Conservation (phyloP, 2,888 invertebrate species). For the Trachelus iudaicus region DNA sequence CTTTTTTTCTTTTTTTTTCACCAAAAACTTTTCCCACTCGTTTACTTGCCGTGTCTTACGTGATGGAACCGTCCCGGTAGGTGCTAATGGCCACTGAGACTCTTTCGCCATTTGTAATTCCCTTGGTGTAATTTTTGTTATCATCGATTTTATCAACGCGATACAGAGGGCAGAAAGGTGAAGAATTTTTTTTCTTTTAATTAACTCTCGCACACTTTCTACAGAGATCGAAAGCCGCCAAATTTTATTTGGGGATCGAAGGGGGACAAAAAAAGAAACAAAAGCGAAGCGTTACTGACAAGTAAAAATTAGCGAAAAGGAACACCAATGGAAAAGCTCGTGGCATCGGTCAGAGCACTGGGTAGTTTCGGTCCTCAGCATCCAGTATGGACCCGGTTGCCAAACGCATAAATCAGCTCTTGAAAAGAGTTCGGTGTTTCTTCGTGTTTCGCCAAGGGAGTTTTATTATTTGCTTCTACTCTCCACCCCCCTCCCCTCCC, state of each 20-base stretch:
- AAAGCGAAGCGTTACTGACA: not conserved
- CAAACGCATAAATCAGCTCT: slow-evolving; percentile 37
- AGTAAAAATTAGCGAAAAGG: not conserved
- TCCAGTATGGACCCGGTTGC: slow-evolving; percentile 26
- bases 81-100: not conserved
- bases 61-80: not conserved
- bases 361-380: slow-evolving; percentile 13
- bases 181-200: not conserved
- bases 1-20: not conserved
- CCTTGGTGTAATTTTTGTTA: not conserved
- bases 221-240: not conserved
- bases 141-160: not conserved
- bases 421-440: slow-evolving; percentile 36
- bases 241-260: too few relatives aligned
- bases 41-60: not conserved
- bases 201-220: not conserved
- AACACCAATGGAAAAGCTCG: not conserved
- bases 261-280: not conserved
- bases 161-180: not conserved
- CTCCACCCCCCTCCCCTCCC: slow-evolving; percentile 1
- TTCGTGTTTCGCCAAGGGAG: slow-evolving; percentile 29
- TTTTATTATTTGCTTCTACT: slow-evolving; percentile 30
- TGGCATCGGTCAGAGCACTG: slow-evolving; percentile 17
- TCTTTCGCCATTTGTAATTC: not conserved
- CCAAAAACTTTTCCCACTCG: not conserved